A percentile compares a stretch with the other conserved stretches of the same genome.
These are phyloP conservation scores for Brachyptera putata DNA, from an alignment of 2,888 invertebrate genomes.

Conservation along the genomic window DNA sequence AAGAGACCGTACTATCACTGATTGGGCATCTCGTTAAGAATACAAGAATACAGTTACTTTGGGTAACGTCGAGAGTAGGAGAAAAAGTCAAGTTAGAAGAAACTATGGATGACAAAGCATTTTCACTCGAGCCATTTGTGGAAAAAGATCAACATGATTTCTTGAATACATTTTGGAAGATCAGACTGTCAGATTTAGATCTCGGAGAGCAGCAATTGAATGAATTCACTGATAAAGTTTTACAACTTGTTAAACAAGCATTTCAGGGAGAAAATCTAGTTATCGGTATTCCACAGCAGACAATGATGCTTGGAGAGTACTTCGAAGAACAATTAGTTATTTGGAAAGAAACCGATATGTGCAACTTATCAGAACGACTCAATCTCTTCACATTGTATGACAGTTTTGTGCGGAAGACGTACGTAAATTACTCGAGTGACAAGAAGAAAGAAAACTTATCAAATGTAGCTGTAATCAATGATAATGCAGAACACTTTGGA, in stretches of 20 bases:
- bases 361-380: slow-evolving; percentile 2
- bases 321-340: slow-evolving; percentile 9
- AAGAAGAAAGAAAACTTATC: slow-evolving; percentile 14
- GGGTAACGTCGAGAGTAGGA: slow-evolving; percentile 16
- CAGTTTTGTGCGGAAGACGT: slow-evolving; percentile 20
- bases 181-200: too few relatives aligned
- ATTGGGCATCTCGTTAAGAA: too few relatives aligned
- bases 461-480: neutral
- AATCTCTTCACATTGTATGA: slow-evolving; percentile 14
- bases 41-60: neutral
- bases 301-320: slow-evolving; percentile 19
- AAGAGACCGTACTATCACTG: neutral
- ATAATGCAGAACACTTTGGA: neutral
- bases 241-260: neutral
- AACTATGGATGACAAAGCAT: neutral
- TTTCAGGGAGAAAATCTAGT: slow-evolving; percentile 10
- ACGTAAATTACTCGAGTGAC: slow-evolving; percentile 6
- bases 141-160: slow-evolving; percentile 9
- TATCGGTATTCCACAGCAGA: slow-evolving; percentile 23
- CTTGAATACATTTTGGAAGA: slow-evolving; percentile 1
- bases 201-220: neutral
- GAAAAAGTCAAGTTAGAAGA: slow-evolving; percentile 12
- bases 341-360: neutral
- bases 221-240: slow-evolving; percentile 4
- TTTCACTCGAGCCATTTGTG: slow-evolving; percentile 13